Evolutionary conservation across 2,797 vertebrate species (phyloP).

Genomic region (Pseudomugil gertrudae): DNA sequence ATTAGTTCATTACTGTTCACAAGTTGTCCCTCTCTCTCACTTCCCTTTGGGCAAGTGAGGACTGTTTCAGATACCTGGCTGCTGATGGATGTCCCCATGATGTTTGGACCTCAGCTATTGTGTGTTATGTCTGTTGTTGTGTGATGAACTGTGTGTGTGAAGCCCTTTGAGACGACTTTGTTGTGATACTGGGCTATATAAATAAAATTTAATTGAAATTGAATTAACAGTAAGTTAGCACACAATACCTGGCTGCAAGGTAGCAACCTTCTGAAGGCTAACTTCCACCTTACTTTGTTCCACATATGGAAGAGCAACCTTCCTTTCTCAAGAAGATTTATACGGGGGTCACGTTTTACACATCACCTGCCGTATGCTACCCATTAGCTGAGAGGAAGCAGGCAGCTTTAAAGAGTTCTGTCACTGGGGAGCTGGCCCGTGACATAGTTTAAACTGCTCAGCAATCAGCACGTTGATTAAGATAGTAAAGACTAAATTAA

Average conservation of each 20-base stretch:
- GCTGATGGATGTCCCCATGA: no score
- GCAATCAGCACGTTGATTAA: constrained; percentile 38
- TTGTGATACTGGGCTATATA: no score
- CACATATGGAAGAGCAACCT: constrained; percentile 21
- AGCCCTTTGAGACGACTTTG: no score
- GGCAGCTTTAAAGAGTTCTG: constrained; percentile 54
- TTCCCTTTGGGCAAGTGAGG: no score
- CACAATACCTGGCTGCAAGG: constrained; percentile 2
- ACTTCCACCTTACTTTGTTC: constrained; percentile 23
- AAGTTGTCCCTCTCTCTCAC: no score
- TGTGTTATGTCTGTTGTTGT: no score
- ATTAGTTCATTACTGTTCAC: no score
- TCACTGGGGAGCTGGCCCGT: constrained; percentile 30
- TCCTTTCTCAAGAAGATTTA: constrained; percentile 2
- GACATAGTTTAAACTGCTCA: constrained; percentile 39
- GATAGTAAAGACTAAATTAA: constrained; percentile 12
- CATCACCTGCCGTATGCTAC: constrained; percentile 49
- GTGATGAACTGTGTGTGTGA: no score
- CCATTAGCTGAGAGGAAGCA: constrained; percentile 52
- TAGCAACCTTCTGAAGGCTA: constrained; percentile 53
- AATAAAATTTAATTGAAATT: no score
- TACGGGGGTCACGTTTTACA: constrained; percentile 48
- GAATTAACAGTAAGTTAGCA: not conserved
- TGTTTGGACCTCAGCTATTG: no score
- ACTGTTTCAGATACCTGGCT: no score